phyloP scores from a whole-genome alignment of 1,140 invertebrate species.

The Drosophila repletoides region DNA sequence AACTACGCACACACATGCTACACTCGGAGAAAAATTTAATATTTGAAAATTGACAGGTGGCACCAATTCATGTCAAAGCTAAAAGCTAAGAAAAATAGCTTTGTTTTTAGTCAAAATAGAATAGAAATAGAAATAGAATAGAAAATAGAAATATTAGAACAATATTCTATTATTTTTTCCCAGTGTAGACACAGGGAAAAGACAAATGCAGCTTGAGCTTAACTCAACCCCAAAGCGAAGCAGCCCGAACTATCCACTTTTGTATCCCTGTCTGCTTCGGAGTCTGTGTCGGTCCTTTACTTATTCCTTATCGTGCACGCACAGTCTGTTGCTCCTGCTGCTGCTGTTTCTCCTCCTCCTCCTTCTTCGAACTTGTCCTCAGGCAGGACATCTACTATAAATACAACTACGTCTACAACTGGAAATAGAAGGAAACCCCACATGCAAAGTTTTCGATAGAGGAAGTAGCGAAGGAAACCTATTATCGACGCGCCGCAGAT shows the following conservation, averaged over 20 bases:
- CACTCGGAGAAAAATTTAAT: neutral
- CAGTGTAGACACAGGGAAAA: neutral
- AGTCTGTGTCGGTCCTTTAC: conserved; percentile 6
- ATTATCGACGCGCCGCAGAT: too few species aligned
- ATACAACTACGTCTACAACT: conserved; percentile 13
- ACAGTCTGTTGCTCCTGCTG: conserved; percentile 47
- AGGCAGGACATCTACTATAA: conserved; percentile 16
- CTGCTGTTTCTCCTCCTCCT: conserved; percentile 4
- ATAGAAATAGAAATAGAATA: too few species aligned
- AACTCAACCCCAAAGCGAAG: conserved; percentile 32
- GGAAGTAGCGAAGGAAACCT: too few species aligned
- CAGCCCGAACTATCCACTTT: neutral
- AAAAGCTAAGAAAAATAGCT: too few species aligned
- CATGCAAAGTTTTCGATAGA: conserved; percentile 56
- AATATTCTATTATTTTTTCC: too few species aligned
- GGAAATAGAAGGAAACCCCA: conserved; percentile 29
- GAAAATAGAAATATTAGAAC: too few species aligned
- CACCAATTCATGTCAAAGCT: too few species aligned
- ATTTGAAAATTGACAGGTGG: too few species aligned
- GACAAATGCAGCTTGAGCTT: conserved; percentile 41
- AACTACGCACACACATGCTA: conserved; percentile 11
- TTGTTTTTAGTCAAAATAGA: too few species aligned
- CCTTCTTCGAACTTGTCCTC: too few species aligned
- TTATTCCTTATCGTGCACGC: conserved; percentile 59
- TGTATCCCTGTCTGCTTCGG: conserved; percentile 5